Base-by-base conservation (phyloP, 2,888 invertebrate genomes). In the Diarsia rubi region DNA sequence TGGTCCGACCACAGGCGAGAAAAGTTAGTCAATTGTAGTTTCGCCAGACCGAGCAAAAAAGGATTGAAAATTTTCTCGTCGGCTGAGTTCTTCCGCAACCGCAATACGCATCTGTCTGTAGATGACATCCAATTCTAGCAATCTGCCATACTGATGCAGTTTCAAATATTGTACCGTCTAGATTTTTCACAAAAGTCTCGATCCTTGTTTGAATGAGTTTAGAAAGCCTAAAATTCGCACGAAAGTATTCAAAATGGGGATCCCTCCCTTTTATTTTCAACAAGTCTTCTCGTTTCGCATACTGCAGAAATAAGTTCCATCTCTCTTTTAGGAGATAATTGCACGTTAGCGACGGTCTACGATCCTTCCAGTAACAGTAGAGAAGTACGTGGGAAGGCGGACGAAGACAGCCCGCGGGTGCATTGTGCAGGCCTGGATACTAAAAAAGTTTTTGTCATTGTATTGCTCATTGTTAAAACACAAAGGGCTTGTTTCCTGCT, bases 401-500 rank as follows among this genome's bases (percentile, higher is more conserved):
- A 90, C 87, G 90, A 91, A 91, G 91, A 90, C 90, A 88, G 90
- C 92, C 72, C 92, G 92, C 94, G 93, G 93, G 93, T 86, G 91
- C 91, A 95, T 95, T 95, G 94, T 95, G 90, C 89, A 88, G 86
- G 90, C 86, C 91, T 93, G 92, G 90, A 92, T 93, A 92, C 91
- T 91, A 93, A 92, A 94, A 93, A 93, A 89, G 84, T 86, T 93
- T 95, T 95, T 95, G 94, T 94, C 91, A 92, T 93, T 93, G 92
- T 91, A 94, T 93, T 93, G 92, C 92, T 92, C 92, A 95, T 95
- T 95, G 94, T 95, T 92, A 83, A 85, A 89, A 91, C 90, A 94
- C 94, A 94, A 94, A 94, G 94, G 94, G 91, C 92, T 89, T 89
- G 93, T 92, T 93, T 95, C 94, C 95, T 95, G 94, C 91, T 93